Evolutionary conservation across 30 jellyfish, hydroid and myxozoan species (phyloP).

Genomic region (Chrysaora quinquecirrha): DNA sequence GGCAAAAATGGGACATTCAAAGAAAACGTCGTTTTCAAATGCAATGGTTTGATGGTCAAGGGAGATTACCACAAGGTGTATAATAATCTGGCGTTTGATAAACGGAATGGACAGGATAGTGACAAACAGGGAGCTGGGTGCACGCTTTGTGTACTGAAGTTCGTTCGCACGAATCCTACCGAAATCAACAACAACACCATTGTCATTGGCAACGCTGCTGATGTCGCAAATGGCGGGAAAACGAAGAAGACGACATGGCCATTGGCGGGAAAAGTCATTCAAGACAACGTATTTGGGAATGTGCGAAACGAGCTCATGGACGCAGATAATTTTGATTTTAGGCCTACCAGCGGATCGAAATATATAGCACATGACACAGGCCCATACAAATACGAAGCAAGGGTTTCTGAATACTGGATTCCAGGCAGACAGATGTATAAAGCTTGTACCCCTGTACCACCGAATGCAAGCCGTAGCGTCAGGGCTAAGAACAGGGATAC

Average conservation of each 20-base stretch:
- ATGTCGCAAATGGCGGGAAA: slow-evolving; percentile 53
- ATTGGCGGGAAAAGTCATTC: slow-evolving; percentile 2
- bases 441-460: slow-evolving; percentile 50
- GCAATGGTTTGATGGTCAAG: slow-evolving; percentile 51
- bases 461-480: slow-evolving; percentile 2
- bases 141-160: slow-evolving; percentile 46
- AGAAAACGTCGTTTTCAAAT: slow-evolving; percentile 31
- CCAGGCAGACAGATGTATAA: slow-evolving; percentile 48
- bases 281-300: slow-evolving; percentile 14
- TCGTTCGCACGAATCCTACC: slow-evolving; percentile 43
- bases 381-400: slow-evolving; percentile 3
- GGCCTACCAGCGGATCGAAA: slow-evolving; percentile 17
- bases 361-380: neutral
- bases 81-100: slow-evolving; percentile 41
- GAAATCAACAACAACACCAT: slow-evolving; percentile 16
- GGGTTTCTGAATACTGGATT: slow-evolving; percentile 21
- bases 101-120: slow-evolving; percentile 16
- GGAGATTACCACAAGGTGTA: slow-evolving; percentile 37
- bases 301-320: slow-evolving; percentile 23
- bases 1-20: slow-evolving; percentile 28
- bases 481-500: slow-evolving; percentile 28
- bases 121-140: slow-evolving; percentile 64
- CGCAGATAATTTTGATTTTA: slow-evolving; percentile 30
- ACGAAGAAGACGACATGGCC: slow-evolving; percentile 22
- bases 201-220: slow-evolving; percentile 25